These are phyloP conservation scores for Struthidea cinerea DNA, from an alignment of 2,113 vertebrate species.

Conservation along the genomic window DNA sequence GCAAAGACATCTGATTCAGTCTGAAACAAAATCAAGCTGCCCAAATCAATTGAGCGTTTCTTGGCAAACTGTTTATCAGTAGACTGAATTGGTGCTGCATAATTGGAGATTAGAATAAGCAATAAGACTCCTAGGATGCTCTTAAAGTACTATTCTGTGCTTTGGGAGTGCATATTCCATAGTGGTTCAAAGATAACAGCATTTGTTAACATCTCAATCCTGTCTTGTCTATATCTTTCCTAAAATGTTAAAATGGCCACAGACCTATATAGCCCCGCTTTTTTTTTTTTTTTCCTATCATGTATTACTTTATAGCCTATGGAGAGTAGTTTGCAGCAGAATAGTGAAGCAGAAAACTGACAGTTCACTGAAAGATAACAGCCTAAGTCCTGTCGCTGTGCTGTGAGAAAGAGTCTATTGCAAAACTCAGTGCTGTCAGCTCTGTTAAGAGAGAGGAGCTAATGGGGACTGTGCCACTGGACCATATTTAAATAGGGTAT, in stretches of 20 bases:
- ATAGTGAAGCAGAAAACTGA: background rate
- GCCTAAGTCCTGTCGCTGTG: background rate
- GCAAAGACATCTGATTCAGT: background rate
- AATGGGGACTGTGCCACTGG: background rate
- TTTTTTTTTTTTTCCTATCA: background rate
- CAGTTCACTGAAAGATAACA: background rate
- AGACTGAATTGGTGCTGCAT: background rate
- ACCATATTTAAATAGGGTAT: background rate
- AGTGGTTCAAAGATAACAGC: background rate
- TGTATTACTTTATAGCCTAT: background rate
- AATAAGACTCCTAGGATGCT: background rate
- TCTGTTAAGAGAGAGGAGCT: background rate
- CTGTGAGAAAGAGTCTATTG: background rate
- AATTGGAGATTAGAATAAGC: constrained; percentile 37
- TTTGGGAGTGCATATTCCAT: background rate
- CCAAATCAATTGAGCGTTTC: background rate
- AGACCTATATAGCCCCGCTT: background rate
- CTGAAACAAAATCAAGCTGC: background rate
- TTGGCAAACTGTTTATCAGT: constrained; percentile 2
- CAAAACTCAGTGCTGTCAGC: background rate
- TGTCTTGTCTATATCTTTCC: background rate
- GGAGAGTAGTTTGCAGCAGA: background rate
- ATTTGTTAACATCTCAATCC: constrained; percentile 3
- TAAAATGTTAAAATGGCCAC: background rate
- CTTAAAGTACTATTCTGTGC: background rate